Evolutionary conservation across 2,797 vertebrate genomes (phyloP), one percentile per base, ranked within the genome.

Genomic region (Neosilurus hyrtlii): DNA sequence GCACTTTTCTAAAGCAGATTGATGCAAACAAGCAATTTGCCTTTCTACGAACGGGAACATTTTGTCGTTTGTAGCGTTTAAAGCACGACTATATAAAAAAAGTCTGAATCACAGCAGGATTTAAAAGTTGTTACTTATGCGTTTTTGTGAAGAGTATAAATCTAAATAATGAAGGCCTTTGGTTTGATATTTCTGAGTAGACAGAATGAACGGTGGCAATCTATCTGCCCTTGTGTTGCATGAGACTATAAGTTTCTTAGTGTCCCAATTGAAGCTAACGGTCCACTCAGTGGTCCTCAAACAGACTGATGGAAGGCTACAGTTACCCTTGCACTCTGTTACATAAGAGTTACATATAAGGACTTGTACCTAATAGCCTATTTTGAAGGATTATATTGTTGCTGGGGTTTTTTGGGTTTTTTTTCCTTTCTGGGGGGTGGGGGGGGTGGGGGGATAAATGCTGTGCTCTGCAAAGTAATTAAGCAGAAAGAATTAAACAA

Each of bases 1-100:
- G 93, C 92, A 94, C 92, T 94, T 93, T 94, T 89, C 91, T 88
- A 88, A 90, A 89, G 91, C 86, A 80, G 87, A 90, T 90, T 52
- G 86, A 90, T 90, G 90, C 88, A 86, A 80, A 91, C 63, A 84
- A 90, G 90, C 84, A 59, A 92, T 89, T 92, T 89, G 91, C 90
- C 90, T 92, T 93, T 90, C 79, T 82, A 70, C 88, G 61, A 85
- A 86, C 88, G 85, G 87, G 87, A 89, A 88, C 89, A 86, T 88
- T 89, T 84, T 79, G 81, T 82, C 65, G 24, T 9, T 54, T 54
- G 14, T 63, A 75, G 79, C 66, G 84, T 83, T 80, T 59, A 43
- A 82, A 86, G 82, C 75, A 82, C 86, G 82, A 75, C 61, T 82
- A 59, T 37, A 59, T 62, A n/a, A 24, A 72, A 16, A 70, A 18